phyloP scores from a whole-genome alignment of 2,888 invertebrate species.

The Trichopria drosophilae region DNA sequence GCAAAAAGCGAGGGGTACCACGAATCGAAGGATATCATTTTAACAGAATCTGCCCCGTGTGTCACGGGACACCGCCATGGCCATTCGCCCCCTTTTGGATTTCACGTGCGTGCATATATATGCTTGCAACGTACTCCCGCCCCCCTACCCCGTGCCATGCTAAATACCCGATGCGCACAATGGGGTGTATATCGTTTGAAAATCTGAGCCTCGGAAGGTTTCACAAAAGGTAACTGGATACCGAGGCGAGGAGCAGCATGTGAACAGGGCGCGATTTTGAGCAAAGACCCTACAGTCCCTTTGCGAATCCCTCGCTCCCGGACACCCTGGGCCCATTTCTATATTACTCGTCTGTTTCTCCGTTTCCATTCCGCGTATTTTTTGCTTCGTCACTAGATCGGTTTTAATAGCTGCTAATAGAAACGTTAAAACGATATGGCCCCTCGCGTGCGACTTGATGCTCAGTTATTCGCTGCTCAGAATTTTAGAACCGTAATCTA shows the following conservation, averaged over 20 bases:
- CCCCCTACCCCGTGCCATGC: slow-evolving; percentile 47
- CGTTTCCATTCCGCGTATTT: slow-evolving; percentile 37
- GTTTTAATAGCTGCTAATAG: slow-evolving; percentile 59
- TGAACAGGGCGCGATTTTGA: slow-evolving; percentile 52
- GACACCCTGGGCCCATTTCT: no score
- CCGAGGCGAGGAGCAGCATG: slow-evolving; percentile 42
- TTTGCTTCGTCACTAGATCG: slow-evolving; percentile 36
- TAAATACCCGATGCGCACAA: slow-evolving; percentile 53
- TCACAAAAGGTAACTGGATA: slow-evolving; percentile 59
- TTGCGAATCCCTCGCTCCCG: no score
- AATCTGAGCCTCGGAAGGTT: slow-evolving; percentile 52
- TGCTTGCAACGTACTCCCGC: slow-evolving; percentile 6
- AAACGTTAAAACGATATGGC: slow-evolving; percentile 59
- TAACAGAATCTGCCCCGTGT: slow-evolving; percentile 54
- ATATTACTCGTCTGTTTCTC: no score
- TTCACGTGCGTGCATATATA: no score
- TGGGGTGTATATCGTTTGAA: slow-evolving; percentile 50
- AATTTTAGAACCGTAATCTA: not conserved
- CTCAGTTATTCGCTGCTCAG: slow-evolving; percentile 45
- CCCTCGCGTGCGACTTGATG: slow-evolving; percentile 47
- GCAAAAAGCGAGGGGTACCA: not conserved
- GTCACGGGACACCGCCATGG: slow-evolving; percentile 47
- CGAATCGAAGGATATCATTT: slow-evolving; percentile 47
- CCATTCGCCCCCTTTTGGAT: slow-evolving; percentile 20
- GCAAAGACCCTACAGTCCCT: slow-evolving; percentile 33